Evolutionary conservation across 2,797 vertebrate species (phyloP), one percentile per base, ranked within the genome.

Genomic region (Myotis planiceps): DNA sequence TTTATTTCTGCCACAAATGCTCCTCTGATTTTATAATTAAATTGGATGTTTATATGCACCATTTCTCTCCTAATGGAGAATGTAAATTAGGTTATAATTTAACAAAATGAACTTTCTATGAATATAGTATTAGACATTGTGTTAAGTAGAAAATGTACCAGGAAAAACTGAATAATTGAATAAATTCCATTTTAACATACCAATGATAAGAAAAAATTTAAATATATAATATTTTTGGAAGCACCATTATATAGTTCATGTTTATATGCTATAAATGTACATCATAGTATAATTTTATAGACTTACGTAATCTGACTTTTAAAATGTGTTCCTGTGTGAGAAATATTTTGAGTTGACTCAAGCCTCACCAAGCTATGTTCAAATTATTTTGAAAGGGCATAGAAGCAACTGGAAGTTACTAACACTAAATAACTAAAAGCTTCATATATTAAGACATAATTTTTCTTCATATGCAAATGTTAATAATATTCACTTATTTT

Each of bases 31-130:
- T 81, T 76, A 88, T 65, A 94, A 90, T 86, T 63, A 91, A 79
- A 81, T 91, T 32, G 88, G 88, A 86, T 42, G 88, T 69, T 95
- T 66, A 71, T 58, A 68, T 29, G 29, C 6, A 84, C 45, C 5
- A 21, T 86, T 93, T 82, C 21, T 92, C 42, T 83, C 45, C 49
- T 89, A 88, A 96, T 42, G 66, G 23, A 87, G 27, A 78, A 72
- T 88, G 58, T 72, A 91, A 95, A 92, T 96, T 47, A 93, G 39
- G 92, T 85, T 68, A 82, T 32, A 96, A 47, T 37, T 88, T 89
- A 94, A 97, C 27, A 86, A 95, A 94, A 86, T 23, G 87, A 81
- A 79, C 37, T 37, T 58, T 29, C 32, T n/a, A 25, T 66, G 18
- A 80, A 78, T 71, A 83, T 7, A 45, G 25, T 34, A 55, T 55